Evolutionary conservation across 2,797 vertebrate genomes (phyloP), one percentile per base, ranked within the genome.

Genomic region (Nyctibius grandis): DNA sequence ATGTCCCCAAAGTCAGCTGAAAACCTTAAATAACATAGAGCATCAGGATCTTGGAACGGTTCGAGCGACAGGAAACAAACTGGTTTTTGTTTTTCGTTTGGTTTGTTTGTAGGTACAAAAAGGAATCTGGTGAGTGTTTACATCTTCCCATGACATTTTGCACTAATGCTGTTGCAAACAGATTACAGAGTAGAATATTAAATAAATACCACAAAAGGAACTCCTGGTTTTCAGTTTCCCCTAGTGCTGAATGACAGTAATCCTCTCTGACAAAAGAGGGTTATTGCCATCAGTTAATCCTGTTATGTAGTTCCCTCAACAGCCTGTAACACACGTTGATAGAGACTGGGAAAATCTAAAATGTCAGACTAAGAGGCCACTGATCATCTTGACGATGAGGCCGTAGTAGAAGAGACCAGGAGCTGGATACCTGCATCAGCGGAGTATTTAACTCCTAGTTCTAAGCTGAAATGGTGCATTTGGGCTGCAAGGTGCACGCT

Each of bases 141-240:
- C 78, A 97, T 97, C 96, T 98, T 98, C 97, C 97, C 96, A 97
- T 97, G 98, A 98, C 96, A 98, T 98, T 98, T 97, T 97, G 89
- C 95, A 97, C 95, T 96, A 94, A 96, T 96, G 91, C 61, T 97
- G 96, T 98, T 98, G 96, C 97, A 97, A 98, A 97, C 96, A 97
- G 96, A 97, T 98, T 98, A 97, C 64, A 57, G 88, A 95, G 83
- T 64, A 89, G 91, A 98, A 97, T 98, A 97, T 98, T 98, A 98
- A 98, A 98, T 97, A 98, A 98, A 98, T 98, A 96, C 91, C 88
- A 97, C 97, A 94, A 97, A 97, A 97, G 96, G 91, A 96, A 88
- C 95, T 96, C 92, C 88, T 72, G 73, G 83, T 96, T 97, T 97
- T 94, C 93, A 56, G 92, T 96, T 97, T 96, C 93, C 85, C 76